Evolutionary conservation across 2,797 vertebrate species (phyloP).

Genomic region (Acropternis orthonyx): DNA sequence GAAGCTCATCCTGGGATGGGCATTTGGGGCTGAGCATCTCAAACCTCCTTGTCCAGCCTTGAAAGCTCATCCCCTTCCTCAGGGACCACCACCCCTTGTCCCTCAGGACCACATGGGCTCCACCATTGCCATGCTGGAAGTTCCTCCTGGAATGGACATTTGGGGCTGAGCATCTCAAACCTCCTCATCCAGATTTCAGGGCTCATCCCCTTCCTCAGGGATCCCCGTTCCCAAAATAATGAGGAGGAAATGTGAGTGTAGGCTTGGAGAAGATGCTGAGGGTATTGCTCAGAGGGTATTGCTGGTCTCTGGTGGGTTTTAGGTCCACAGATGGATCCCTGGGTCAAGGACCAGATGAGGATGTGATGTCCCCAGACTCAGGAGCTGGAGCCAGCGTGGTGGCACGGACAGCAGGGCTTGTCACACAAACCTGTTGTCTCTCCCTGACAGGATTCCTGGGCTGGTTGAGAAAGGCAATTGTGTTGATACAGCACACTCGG

Average conservation of each 20-base stretch:
- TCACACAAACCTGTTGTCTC: neutral
- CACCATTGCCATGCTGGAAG: neutral
- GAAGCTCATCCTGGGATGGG: neutral
- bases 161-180: neutral
- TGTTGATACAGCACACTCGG: neutral
- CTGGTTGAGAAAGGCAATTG: neutral
- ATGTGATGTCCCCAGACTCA: neutral
- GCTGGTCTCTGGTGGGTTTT: neutral
- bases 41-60: neutral
- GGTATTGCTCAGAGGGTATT: neutral
- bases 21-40: neutral
- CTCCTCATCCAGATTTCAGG: neutral
- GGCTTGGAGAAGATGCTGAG: neutral
- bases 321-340: accelerated
- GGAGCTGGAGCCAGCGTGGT: neutral
- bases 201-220: neutral
- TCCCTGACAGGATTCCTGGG: neutral
- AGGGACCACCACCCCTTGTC: neutral
- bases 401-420: neutral
- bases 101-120: neutral
- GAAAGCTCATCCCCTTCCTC: neutral
- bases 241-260: neutral
- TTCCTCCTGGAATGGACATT: neutral
- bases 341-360: neutral
- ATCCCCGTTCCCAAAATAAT: neutral